A percentile compares a stretch with the other conserved stretches of the same genome.
Conservation (phyloP, 2,888 invertebrate species). For the Beris chalybata region DNA sequence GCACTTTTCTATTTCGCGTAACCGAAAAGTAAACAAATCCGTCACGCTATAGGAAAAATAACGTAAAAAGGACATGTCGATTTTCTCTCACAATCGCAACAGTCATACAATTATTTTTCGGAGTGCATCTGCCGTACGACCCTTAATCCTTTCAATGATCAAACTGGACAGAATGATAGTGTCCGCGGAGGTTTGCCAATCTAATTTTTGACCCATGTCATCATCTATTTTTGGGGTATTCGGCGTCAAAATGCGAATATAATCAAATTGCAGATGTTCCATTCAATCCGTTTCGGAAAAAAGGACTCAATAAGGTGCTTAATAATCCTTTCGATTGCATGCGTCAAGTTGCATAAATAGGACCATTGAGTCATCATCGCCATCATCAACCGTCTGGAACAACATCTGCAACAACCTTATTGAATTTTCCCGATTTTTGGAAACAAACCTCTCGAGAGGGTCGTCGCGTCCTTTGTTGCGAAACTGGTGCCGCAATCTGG, state of each 20-base stretch:
- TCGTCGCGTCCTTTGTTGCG: conserved; percentile 15
- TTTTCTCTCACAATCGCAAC: background rate
- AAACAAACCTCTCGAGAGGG: conserved; percentile 15
- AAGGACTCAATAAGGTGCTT: background rate
- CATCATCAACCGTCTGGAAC: background rate
- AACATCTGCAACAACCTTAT: conserved; percentile 8
- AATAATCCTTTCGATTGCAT: conserved; percentile 21
- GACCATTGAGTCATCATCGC: conserved; percentile 28
- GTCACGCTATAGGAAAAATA: conserved; percentile 4
- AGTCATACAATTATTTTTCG: background rate
- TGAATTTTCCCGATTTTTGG: conserved; percentile 22
- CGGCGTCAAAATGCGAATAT: background rate
- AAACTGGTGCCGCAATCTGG: conserved; percentile 22
- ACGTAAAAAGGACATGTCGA: conserved; percentile 18
- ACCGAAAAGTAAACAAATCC: conserved; percentile 37
- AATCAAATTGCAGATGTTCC: conserved; percentile 18
- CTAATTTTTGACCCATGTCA: conserved; percentile 7
- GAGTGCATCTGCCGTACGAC: conserved; percentile 16
- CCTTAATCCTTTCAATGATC: conserved; percentile 18
- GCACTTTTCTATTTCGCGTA: conserved; percentile 22
- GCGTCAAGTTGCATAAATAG: conserved; percentile 25
- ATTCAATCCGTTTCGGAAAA: background rate
- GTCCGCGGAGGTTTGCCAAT: background rate
- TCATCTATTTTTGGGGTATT: background rate
- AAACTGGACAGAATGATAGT: background rate